A percentile compares a stretch with the other conserved stretches of the same genome.
Evolutionary conservation across 2,113 vertebrate genomes (phyloP).

Genomic region (Noctilio leporinus): DNA sequence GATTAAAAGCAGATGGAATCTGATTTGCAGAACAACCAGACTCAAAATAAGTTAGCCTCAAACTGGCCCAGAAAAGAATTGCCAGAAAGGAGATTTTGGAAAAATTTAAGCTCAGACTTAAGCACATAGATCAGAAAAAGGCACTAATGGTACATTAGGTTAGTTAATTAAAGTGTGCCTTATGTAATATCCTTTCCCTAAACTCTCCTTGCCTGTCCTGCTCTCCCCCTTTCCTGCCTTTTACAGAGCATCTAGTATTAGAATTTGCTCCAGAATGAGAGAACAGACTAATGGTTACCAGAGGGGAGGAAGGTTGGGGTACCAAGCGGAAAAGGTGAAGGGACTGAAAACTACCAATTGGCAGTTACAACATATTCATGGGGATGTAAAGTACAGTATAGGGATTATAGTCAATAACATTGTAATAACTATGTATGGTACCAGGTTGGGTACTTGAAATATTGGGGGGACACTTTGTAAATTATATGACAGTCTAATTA

Average conservation of each 20-base stretch:
- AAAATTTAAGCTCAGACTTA: not conserved
- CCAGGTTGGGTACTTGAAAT: not conserved
- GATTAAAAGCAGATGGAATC: not conserved
- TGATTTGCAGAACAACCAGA: not conserved
- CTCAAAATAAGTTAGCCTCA: not conserved
- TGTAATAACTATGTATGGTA: not conserved
- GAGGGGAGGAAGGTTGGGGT: not conserved
- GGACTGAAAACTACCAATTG: not conserved
- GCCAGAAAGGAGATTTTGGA: not conserved
- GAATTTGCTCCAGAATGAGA: not conserved
- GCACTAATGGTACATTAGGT: not conserved
- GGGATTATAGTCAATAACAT: not conserved
- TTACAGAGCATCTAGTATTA: not conserved
- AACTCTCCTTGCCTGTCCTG: not conserved
- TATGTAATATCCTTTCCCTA: not conserved
- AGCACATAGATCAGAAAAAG: not conserved
- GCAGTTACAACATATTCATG: not conserved
- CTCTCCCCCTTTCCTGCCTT: fast-evolving
- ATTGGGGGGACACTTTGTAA: not conserved
- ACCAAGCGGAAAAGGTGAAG: not conserved
- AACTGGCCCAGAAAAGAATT: not conserved
- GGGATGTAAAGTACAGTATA: not conserved
- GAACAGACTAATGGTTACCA: not conserved
- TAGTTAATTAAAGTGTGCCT: not conserved
- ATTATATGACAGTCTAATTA: not conserved